Evolutionary conservation across 2,888 invertebrate genomes (phyloP), one percentile per base, ranked within the genome.

Genomic region (Tromatobia lineatoria): DNA sequence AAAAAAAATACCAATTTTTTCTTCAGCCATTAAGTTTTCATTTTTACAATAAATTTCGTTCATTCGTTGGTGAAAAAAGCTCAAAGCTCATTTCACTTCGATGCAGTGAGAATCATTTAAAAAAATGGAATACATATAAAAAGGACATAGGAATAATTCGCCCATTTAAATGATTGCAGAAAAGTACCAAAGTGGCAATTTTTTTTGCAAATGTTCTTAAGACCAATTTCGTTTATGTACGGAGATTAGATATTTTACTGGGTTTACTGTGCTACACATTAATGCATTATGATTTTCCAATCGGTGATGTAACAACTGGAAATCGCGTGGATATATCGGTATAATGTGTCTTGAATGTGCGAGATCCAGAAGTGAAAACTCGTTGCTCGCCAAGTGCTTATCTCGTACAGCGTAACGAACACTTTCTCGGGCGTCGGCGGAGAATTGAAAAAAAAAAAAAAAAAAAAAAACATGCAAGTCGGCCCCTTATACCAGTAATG

Each of bases 291-390:
- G 23, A 81, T 79, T 79, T 84, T 85, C 29, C 70, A 75, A 83
- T 57, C 15, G 70, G 29, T 84, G 69, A 75, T 74, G 84, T 47
- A 82, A 85, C 52, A 69, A 67, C 64, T 75, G 70, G 78, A 76
- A 79, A 82, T 61, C 38, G 34, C 54, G 66, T 38, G 77, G 47
- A 52, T 23, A 78, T 78, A 71, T 61, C 42, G 54, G 70, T 78
- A 76, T 64, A 83, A 77, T 77, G 67, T 67, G 50, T 78, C 64
- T 66, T 45, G 74, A 75, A 75, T 71, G 61, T 71, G 76, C 70
- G 81, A 66, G 50, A 64, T 79, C 75, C 81, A 77, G 84, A 85
- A 85, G 84, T 85, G 84, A 85, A 85, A 85, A 81, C 79, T 85
- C 75, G 84, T 81, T 54, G 71, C 50, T 61, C 61, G 80, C 45